These are phyloP conservation scores for Turritopsis dohrnii DNA, from an alignment of 30 jellyfish, hydroid and myxozoan genomes.

Conservation along the genomic window DNA sequence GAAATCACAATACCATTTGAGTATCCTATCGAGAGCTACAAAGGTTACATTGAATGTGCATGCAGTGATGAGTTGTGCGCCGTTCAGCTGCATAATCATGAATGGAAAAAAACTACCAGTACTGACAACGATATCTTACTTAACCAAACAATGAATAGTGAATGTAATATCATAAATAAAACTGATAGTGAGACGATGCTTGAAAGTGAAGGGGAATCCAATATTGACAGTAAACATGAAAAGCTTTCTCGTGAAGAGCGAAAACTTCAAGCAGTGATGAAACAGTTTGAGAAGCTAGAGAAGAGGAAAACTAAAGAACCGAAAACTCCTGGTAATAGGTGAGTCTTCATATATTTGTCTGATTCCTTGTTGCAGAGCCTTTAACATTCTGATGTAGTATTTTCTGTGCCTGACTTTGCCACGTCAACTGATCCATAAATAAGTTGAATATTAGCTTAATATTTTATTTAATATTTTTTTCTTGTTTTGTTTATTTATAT, in stretches of 20 bases:
- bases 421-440: no score
- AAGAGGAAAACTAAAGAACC: constrained; percentile 41
- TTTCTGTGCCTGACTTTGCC: no score
- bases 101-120: constrained; percentile 2
- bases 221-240: constrained; percentile 58
- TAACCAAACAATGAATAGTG: neutral
- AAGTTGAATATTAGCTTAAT: no score
- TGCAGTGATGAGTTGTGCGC: constrained; percentile 56
- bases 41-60: constrained; percentile 73
- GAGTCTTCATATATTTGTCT: no score
- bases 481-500: no score
- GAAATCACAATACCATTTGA: constrained; percentile 88
- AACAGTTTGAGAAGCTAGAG: constrained; percentile 88
- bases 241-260: constrained; percentile 85
- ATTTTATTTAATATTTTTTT: no score
- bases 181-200: constrained; percentile 48
- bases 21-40: constrained; percentile 41
- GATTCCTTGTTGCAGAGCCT: no score
- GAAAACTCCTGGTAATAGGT: constrained; percentile 22
- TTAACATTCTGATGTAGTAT: no score
- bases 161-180: neutral
- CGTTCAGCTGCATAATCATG: constrained; percentile 44
- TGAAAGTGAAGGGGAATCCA: constrained; percentile 61
- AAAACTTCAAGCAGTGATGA: constrained; percentile 78
- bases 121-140: neutral